A percentile compares a stretch with the other conserved stretches of the same genome.
Conservation (phyloP, 2,797 vertebrate species). For the Cyclura pinguis region DNA sequence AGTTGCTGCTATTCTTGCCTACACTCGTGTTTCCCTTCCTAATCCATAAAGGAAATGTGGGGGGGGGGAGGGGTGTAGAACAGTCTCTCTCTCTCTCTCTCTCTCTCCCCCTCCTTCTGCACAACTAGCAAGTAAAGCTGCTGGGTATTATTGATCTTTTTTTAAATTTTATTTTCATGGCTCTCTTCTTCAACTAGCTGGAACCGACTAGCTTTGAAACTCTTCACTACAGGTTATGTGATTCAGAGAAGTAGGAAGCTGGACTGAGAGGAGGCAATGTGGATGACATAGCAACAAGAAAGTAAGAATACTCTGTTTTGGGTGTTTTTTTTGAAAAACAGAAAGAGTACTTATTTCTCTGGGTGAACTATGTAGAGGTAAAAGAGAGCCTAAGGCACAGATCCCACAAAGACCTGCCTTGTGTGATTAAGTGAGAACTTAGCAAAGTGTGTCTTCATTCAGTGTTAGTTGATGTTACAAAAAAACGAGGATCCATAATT, state of each 20-base stretch:
- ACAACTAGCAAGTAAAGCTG: conserved; percentile 10
- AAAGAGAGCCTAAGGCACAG: conserved; percentile 45
- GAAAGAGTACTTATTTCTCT: accelerated
- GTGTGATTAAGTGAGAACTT: conserved; percentile 18
- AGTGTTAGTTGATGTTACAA: conserved; percentile 46
- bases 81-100: not conserved
- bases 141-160: conserved; percentile 35
- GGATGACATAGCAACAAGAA: conserved; percentile 41
- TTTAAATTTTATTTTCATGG: conserved; percentile 41
- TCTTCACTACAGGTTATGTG: conserved; percentile 18
- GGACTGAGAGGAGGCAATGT: not conserved
- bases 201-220: not conserved
- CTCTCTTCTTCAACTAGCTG: conserved; percentile 6
- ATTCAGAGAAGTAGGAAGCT: not conserved
- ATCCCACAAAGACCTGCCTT: conserved; percentile 16
- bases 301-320: not conserved
- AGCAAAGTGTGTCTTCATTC: conserved; percentile 45
- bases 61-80: no score
- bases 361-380: not conserved
- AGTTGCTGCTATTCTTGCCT: not conserved
- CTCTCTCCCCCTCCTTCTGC: not conserved
- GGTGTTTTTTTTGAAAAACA: conserved; percentile 18
- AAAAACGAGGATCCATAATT: conserved; percentile 55
- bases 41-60: not conserved
- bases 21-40: not conserved